Evolutionary conservation across 2,888 invertebrate species (phyloP), one percentile per base, ranked within the genome.

Genomic region (Pinctada fucata): DNA sequence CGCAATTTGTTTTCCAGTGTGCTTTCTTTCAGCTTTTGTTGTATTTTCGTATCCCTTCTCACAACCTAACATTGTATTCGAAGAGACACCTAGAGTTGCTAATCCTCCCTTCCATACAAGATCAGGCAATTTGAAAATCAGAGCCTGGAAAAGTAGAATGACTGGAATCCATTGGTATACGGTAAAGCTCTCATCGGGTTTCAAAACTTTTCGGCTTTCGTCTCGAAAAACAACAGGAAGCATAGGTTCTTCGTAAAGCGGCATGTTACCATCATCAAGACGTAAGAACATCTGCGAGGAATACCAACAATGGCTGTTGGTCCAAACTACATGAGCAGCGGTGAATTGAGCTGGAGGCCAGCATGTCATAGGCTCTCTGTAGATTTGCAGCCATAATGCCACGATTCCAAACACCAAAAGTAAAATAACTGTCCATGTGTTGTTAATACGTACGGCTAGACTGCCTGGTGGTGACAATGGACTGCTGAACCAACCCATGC

Each of bases 81-180:
- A 6, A 58, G 6, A 10, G 58, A 58, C 13, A 58, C 58, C 58
- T 10, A 58, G 13, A 6, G 58, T 58, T 58, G 58, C 6, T 58
- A 58, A 10, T 10, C 58, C 58, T 58, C 8, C 13, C 13, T 58
- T 6, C 58, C 58, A 58, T 58, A 58, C 13, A 58, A 58, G 6
- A 13, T 58, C 13, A 10, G 58, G 58, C 6, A 58, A 13, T 58
- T 58, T 58, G 58, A 58, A 58, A 10, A 58, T 10, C 6, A 58
- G 13, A 58, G 58, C 58, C 13, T 58, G 58, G 13, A 58, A 58
- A 52, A 77, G 75, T 5, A 82, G 65, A 2, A 82, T 78, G 0
- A 82, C 48, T 0, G 84, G 84, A 4, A 84, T 47, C 84, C 82
- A 84, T 73, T 82, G 82, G 64, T 84, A 82, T 47, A 68, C 68